phyloP scores from a whole-genome alignment of 2,888 invertebrate genomes.

The Clepsis dumicolana region DNA sequence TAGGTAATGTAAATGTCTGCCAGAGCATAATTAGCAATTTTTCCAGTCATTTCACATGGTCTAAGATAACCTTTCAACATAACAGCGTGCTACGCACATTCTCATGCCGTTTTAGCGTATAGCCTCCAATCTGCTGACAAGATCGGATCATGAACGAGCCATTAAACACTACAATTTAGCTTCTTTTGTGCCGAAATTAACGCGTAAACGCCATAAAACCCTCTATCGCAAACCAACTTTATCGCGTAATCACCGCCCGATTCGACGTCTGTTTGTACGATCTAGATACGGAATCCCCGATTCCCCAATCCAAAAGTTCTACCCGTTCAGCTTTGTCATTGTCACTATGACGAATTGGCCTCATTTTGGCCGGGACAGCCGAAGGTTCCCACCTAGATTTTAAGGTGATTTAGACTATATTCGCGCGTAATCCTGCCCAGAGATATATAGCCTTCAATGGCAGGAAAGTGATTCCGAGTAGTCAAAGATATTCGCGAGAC shows the following conservation, averaged over 20 bases:
- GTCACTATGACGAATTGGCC: conserved; percentile 71
- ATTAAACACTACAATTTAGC: conserved; percentile 10
- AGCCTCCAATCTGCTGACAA: not conserved
- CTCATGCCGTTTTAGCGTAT: not conserved
- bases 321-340: conserved; percentile 59
- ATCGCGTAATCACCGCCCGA: conserved; percentile 29
- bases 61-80: not conserved
- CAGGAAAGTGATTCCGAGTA: conserved; percentile 43
- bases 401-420: conserved; percentile 51
- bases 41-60: not conserved
- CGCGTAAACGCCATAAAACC: conserved; percentile 16
- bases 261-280: conserved; percentile 19
- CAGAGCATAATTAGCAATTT: not conserved
- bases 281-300: conserved; percentile 34
- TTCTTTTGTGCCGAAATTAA: conserved; percentile 9
- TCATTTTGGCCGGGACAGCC: conserved; percentile 54
- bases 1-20: too few species aligned
- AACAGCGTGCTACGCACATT: not conserved
- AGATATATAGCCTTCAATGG: conserved; percentile 43
- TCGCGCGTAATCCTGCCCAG: conserved; percentile 38
- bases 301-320: conserved; percentile 36
- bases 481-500: conserved; percentile 38
- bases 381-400: conserved; percentile 48
- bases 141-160: not conserved
- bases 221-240: conserved; percentile 24